phyloP scores from a whole-genome alignment of 2,888 invertebrate genomes.

The Thereva unica region DNA sequence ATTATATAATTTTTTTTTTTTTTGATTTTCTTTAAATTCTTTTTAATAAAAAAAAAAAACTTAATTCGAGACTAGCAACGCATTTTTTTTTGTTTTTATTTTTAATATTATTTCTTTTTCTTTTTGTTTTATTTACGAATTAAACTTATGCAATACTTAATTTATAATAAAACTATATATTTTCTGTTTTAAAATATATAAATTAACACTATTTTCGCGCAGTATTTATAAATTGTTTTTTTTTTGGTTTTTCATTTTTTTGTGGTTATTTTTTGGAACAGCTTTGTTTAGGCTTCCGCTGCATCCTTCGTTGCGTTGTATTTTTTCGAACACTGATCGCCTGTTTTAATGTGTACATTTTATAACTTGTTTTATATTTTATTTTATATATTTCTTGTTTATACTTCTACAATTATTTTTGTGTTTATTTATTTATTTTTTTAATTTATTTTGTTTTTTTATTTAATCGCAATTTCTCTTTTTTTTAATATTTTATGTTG shows the following conservation, averaged over 20 bases:
- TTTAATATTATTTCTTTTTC: background rate
- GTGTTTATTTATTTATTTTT: constrained; percentile 13
- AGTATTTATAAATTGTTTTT: constrained; percentile 5
- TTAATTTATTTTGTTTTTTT: constrained; percentile 5
- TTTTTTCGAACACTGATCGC: constrained; percentile 2
- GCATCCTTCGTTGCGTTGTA: constrained; percentile 14
- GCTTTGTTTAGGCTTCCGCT: constrained; percentile 27
- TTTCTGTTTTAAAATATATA: no score
- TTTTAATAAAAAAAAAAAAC: no score
- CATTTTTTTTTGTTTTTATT: background rate
- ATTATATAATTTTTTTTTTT: background rate
- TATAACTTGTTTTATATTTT: constrained; percentile 3
- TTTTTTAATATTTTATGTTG: background rate
- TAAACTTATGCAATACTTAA: background rate
- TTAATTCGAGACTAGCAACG: no score
- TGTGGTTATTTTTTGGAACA: constrained; percentile 15
- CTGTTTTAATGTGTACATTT: no score
- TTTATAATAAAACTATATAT: no score
- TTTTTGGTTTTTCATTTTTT: constrained; percentile 5
- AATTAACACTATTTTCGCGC: background rate
- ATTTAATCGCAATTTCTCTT: background rate
- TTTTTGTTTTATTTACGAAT: background rate
- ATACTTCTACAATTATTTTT: constrained; percentile 6
- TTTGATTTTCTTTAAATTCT: background rate
- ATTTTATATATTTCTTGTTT: constrained; percentile 10